Percentiles rank a stretch among this genome's conserved stretches.
These are phyloP conservation scores for Ecdyonurus torrentis DNA, from an alignment of 2,888 invertebrate genomes.

Conservation along the genomic window DNA sequence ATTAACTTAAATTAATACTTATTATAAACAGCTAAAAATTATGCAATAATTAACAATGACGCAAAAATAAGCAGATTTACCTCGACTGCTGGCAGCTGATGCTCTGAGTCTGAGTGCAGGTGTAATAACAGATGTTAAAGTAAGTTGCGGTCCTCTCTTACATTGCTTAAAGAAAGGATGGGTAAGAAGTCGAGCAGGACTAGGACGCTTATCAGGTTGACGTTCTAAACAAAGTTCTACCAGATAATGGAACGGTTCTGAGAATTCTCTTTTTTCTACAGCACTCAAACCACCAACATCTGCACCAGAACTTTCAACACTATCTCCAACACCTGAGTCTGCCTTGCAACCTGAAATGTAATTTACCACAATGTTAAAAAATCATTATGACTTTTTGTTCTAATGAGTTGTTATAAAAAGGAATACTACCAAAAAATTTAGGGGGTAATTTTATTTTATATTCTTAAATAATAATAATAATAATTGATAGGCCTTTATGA, in stretches of 20 bases:
- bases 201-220: constrained; percentile 50
- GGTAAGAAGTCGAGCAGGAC: constrained; percentile 46
- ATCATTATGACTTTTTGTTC: too few species aligned
- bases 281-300: constrained; percentile 9
- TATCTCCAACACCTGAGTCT: constrained; percentile 35
- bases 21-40: not conserved
- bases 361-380: too few species aligned
- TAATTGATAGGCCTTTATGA: too few species aligned
- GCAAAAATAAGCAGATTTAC: not conserved
- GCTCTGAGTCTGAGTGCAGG: not conserved
- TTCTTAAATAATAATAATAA: too few species aligned
- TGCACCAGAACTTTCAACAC: constrained; percentile 22
- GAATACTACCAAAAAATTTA: too few species aligned
- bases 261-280: constrained; percentile 40
- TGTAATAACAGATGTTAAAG: not conserved
- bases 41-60: not conserved
- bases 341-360: constrained; percentile 17
- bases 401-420: too few species aligned
- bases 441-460: too few species aligned
- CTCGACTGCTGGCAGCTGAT: not conserved
- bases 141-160: constrained; percentile 24
- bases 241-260: constrained; percentile 61
- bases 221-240: constrained; percentile 53
- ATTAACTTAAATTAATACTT: not conserved
- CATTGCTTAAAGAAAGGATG: constrained; percentile 66